Base-by-base conservation (phyloP, 2,797 vertebrate genomes). In the Enteromius mattozi region DNA sequence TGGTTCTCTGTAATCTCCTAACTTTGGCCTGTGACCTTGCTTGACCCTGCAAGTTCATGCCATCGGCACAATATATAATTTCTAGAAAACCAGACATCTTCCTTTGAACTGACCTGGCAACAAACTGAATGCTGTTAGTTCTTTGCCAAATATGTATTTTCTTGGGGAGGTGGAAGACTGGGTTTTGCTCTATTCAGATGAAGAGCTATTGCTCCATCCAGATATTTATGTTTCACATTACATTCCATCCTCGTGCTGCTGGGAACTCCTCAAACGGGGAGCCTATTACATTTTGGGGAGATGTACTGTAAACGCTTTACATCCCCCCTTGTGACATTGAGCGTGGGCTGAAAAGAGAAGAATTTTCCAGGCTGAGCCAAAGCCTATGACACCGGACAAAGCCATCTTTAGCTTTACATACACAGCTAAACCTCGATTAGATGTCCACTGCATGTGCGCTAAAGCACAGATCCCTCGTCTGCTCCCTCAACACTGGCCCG, bases 191-290 rank as follows among this genome's bases (percentile, higher is more conserved):
- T 61, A 81, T 65, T 42, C 81, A 85, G 69, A 65, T 75, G 30
- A 86, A 59, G 54, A 78, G 59, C 83, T 78, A 65, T 83, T 82
- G 63, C 86, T 88, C 79, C 69, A 69, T 85, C 40, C 81, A 85
- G 75, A 78, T 86, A 86, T 88, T 88, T 79, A 61, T 82, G 81
- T 65, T 88, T 86, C 65, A 68, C 81, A 85, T 85, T 86, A 87
- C 65, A 74, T 72, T 81, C 75, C 71, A 80, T 82, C 79, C 30
- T 85, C 47, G 72, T 59, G 7, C 83, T 82, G 86, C 76, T 74
- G 54, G 72, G 81, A 86, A 66, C 86, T 45, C 35, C 87, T 79
- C 81, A 70, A 45, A 82, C 68, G 68, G 45, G 78, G 71, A 81
- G 19, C n/a, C 70, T 45, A 27, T 33, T 35, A 61, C 63, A 80